These are phyloP conservation scores for Orthonevra nobilis DNA, from an alignment of 2,888 invertebrate species.

Conservation along the genomic window DNA sequence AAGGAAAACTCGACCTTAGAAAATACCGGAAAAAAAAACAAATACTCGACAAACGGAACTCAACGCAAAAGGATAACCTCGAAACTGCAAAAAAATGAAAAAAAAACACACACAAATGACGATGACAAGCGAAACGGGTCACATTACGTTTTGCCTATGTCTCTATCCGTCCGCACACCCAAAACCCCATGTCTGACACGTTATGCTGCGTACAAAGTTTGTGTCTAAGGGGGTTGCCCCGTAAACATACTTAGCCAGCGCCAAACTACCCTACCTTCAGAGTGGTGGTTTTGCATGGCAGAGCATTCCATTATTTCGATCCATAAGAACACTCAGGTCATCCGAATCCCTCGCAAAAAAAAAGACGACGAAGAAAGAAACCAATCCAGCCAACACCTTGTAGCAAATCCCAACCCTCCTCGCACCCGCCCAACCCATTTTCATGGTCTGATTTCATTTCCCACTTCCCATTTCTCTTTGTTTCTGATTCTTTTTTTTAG, in stretches of 20 bases:
- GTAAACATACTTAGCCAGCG: no score
- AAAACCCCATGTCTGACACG: slow-evolving; percentile 31
- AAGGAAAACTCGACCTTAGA: slow-evolving; percentile 44
- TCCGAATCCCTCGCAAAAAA: slow-evolving; percentile 32
- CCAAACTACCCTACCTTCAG: not conserved
- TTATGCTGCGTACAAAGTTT: slow-evolving; percentile 31
- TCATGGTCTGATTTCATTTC: slow-evolving; percentile 66
- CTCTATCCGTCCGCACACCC: slow-evolving; percentile 12
- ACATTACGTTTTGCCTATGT: not conserved
- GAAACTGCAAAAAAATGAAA: slow-evolving; percentile 37
- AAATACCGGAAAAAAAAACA: slow-evolving; percentile 10
- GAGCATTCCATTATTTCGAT: slow-evolving; percentile 48
- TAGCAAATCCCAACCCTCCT: no score
- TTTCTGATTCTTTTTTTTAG: slow-evolving; percentile 40
- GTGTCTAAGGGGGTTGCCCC: slow-evolving; percentile 35
- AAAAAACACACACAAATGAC: slow-evolving; percentile 29
- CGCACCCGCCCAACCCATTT: slow-evolving; percentile 14
- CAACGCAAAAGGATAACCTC: slow-evolving; percentile 37
- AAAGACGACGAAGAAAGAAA: slow-evolving; percentile 6
- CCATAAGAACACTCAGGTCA: slow-evolving; percentile 57
- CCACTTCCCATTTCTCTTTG: slow-evolving; percentile 34
- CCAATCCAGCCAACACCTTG: slow-evolving; percentile 34
- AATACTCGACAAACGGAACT: not conserved
- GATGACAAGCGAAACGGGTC: slow-evolving; percentile 4
- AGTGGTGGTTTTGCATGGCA: slow-evolving; percentile 25